phyloP scores from a whole-genome alignment of 2,888 invertebrate species.

The Cosmia pyralina region DNA sequence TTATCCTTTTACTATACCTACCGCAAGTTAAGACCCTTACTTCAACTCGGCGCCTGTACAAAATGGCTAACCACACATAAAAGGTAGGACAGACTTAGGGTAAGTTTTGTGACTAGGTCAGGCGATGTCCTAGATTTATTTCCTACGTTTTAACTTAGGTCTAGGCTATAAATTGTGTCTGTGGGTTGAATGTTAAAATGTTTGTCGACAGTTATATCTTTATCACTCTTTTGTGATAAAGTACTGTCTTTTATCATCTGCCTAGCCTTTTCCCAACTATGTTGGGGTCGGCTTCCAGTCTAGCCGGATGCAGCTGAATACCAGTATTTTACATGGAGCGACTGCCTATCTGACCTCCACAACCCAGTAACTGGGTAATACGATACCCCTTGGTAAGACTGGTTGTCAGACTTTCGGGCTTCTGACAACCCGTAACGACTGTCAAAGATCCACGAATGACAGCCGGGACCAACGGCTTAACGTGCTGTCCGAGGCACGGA shows the following conservation, averaged over 20 bases:
- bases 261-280: too few species aligned
- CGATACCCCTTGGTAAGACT: too few species aligned
- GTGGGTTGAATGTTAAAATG: constrained; percentile 16
- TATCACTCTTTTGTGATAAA: constrained; percentile 1
- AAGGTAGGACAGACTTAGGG: background rate
- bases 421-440: too few species aligned
- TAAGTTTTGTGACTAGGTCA: constrained; percentile 13
- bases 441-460: too few species aligned
- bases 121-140: constrained; percentile 26
- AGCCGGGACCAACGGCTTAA: too few species aligned
- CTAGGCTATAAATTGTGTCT: constrained; percentile 20
- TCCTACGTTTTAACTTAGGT: constrained; percentile 14
- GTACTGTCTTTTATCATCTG: background rate
- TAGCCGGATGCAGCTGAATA: too few species aligned
- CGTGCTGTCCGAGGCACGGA: too few species aligned
- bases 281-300: too few species aligned
- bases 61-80: constrained; percentile 27
- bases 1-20: background rate
- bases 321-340: too few species aligned
- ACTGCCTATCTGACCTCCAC: too few species aligned
- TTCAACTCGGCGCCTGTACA: constrained; percentile 7
- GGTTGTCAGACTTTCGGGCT: too few species aligned
- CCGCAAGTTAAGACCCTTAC: background rate
- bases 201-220: constrained; percentile 17
- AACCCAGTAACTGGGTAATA: too few species aligned